Base-by-base conservation (phyloP, 2,888 invertebrate species). In the Cerastis leucographa region DNA sequence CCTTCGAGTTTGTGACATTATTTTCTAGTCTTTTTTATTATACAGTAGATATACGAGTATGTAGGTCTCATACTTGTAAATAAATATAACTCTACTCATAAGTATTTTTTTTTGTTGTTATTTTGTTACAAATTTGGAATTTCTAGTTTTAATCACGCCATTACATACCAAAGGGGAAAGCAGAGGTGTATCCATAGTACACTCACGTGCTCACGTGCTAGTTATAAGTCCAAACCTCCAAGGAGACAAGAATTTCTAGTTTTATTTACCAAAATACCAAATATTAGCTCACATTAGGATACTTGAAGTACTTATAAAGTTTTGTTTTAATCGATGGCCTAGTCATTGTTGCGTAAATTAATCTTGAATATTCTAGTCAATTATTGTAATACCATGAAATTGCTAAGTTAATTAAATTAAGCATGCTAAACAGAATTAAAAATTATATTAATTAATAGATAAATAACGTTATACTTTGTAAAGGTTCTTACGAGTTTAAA, bases 301-400 rank as follows among this genome's bases (percentile, higher is more conserved):
- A 75, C 59, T 74, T 80, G 44, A 72, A 76, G 44, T 78, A 62
- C 40, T 65, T 67, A 17, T 75, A 72, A 75, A 65, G 67, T 66
- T 70, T 75, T 68, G 25, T 72, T 81, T 74, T 80, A 74, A 67
- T 74, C 81, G 83, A 90, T 88, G 94, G 94, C 94, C 95, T 95
- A 95, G 94, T 93, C 91, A 91, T 86, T 90, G 86, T 85, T 85
- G 83, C 81, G 81, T 87, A 81, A 88, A 87, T 84, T 85, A 84
- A 85, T 85, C 89, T 89, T 92, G 85, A 90, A 91, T 92, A 91
- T 93, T 93, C 94, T 96, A 96, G 96, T 96, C 96, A 96, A 96
- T 96, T 96, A 96, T 91, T 88, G 82, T 92, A 90, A 90, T 90
- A 91, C 87, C 89, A 90, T 90, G 84, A 89, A 87, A 76, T 80